These are phyloP conservation scores for Acropternis orthonyx DNA, from an alignment of 2,797 vertebrate species.

Conservation along the genomic window DNA sequence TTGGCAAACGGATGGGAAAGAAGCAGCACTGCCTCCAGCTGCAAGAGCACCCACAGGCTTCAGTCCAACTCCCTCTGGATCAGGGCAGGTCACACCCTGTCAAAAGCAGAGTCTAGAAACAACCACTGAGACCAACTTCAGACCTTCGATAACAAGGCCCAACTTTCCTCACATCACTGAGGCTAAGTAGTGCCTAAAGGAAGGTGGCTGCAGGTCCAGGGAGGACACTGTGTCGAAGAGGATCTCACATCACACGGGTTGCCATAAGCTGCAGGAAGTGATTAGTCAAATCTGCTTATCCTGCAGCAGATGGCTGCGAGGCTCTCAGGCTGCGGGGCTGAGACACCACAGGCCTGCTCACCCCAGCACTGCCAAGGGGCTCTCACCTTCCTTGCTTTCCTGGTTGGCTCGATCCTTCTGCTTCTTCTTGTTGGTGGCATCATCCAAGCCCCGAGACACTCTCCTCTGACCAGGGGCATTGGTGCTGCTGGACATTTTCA, in stretches of 20 bases:
- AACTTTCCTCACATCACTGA: background rate
- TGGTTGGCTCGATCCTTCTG: constrained; percentile 96
- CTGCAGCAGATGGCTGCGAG: constrained; percentile 36
- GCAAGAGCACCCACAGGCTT: background rate
- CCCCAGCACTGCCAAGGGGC: constrained; percentile 53
- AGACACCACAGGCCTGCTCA: background rate
- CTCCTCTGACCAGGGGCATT: constrained; percentile 81
- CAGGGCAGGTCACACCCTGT: background rate
- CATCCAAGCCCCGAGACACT: constrained; percentile 82
- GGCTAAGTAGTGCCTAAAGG: background rate
- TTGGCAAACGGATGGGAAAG: rapidly evolving
- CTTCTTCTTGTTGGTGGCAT: constrained; percentile 90
- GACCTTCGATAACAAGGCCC: background rate
- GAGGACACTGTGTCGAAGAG: constrained; percentile 35
- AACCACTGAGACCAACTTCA: background rate
- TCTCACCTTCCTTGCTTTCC: constrained; percentile 93
- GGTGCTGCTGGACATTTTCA: constrained; percentile 93
- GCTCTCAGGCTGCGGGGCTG: background rate
- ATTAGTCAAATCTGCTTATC: constrained; percentile 64
- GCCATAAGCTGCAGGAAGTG: constrained; percentile 46
- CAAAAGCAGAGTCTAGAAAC: background rate
- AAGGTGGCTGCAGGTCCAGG: constrained; percentile 20
- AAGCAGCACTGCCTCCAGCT: background rate
- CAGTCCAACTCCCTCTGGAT: background rate
- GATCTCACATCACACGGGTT: constrained; percentile 5